A percentile compares a stretch with the other conserved stretches of the same genome.
Conservation (phyloP, 2,113 vertebrate species). For the Candoia aspera region DNA sequence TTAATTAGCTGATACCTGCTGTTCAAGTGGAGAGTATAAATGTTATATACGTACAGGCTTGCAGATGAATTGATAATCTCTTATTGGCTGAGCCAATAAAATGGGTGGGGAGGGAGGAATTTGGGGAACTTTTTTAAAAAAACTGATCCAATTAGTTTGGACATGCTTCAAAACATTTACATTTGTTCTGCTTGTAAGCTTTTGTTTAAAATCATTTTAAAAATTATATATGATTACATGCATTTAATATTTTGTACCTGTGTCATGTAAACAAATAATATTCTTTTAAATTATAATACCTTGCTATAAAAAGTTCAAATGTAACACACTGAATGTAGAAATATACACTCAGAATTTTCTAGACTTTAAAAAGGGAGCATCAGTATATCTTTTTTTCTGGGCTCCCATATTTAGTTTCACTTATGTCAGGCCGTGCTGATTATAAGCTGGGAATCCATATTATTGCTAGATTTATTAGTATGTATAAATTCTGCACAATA, state of each 20-base stretch:
- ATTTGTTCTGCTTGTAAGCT: conserved; percentile 33
- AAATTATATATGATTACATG: not conserved
- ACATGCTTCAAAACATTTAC: conserved; percentile 46
- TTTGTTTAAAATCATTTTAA: conserved; percentile 8
- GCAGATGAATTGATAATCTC: not conserved
- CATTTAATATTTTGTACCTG: conserved; percentile 26
- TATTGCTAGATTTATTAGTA: not conserved
- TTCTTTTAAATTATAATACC: conserved; percentile 3
- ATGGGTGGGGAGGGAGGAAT: not conserved
- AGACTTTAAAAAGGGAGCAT: not conserved
- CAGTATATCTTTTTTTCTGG: conserved; percentile 24
- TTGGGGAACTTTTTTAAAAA: not conserved
- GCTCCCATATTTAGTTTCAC: not conserved
- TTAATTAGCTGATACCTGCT: not conserved
- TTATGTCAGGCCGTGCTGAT: not conserved
- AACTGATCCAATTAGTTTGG: conserved; percentile 9
- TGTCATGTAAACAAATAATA: conserved; percentile 24
- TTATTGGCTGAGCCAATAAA: not conserved
- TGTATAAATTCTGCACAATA: not conserved
- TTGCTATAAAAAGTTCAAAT: not conserved
- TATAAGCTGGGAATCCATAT: not conserved
- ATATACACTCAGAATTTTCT: not conserved
- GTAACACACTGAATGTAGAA: not conserved
- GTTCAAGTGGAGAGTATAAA: not conserved
- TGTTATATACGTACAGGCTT: not conserved